Conservation (phyloP, 2,113 vertebrate genomes). For the Chauna torquata region DNA sequence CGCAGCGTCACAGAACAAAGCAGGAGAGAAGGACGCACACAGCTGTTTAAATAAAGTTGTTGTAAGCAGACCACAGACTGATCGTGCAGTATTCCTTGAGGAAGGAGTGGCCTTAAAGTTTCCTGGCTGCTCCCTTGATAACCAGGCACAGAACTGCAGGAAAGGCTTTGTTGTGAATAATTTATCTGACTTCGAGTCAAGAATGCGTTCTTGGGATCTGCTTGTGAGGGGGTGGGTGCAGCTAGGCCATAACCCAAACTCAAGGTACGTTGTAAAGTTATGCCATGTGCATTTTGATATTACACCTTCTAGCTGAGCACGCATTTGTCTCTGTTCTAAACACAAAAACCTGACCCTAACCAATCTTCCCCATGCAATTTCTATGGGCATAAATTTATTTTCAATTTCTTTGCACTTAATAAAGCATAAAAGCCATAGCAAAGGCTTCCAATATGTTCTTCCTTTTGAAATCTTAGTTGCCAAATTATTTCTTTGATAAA, state of each 20-base stretch:
- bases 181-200: not conserved
- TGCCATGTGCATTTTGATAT: not conserved
- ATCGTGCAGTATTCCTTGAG: not conserved
- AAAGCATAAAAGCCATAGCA: not conserved
- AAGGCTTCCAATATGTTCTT: not conserved
- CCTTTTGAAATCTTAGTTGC: not conserved
- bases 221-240: not conserved
- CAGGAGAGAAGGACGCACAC: not conserved
- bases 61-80: accelerated
- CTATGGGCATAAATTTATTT: not conserved
- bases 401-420: not conserved
- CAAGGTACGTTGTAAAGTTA: not conserved
- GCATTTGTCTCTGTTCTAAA: not conserved
- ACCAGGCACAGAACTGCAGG: not conserved
- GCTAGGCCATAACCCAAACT: not conserved
- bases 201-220: not conserved
- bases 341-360: not conserved
- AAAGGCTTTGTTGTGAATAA: not conserved
- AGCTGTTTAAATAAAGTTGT: not conserved
- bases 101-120: not conserved
- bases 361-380: not conserved
- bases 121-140: not conserved
- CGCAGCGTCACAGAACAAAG: not conserved
- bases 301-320: not conserved
- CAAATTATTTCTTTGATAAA: not conserved